Evolutionary conservation across 2,797 vertebrate species (phyloP).

Genomic region (Artibeus lituratus): DNA sequence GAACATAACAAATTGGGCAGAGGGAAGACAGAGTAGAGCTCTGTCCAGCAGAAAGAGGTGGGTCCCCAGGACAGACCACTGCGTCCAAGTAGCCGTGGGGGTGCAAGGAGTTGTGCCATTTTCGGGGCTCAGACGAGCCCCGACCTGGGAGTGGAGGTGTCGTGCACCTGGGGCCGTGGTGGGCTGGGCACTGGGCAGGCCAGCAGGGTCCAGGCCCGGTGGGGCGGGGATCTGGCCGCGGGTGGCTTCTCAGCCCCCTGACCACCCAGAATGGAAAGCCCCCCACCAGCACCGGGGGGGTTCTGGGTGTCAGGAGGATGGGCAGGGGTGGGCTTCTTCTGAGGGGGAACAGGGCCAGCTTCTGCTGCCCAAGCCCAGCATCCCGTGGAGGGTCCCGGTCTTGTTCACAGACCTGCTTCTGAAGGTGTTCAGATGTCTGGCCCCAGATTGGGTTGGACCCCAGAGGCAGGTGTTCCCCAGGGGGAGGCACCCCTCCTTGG

Average conservation of each 20-base stretch:
- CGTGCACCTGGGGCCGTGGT: rapidly evolving
- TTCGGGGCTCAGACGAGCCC: background rate
- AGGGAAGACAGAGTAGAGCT: background rate
- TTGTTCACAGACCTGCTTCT: rapidly evolving
- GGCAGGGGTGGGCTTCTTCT: rapidly evolving
- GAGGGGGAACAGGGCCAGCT: too few relatives aligned
- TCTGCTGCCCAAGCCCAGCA: background rate
- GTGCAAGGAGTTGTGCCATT: background rate
- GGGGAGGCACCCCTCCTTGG: rapidly evolving
- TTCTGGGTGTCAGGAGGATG: background rate
- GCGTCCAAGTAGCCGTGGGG: rapidly evolving
- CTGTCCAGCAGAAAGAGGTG: background rate
- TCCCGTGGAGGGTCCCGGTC: background rate
- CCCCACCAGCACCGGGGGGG: background rate
- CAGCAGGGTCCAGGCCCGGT: background rate
- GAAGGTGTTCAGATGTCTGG: background rate
- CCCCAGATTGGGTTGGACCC: background rate
- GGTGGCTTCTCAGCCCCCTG: background rate
- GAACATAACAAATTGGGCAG: background rate
- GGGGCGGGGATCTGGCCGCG: rapidly evolving
- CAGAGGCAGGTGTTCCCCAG: background rate
- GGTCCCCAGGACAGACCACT: rapidly evolving
- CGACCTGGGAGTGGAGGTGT: background rate
- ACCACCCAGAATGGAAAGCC: rapidly evolving
- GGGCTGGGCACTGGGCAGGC: background rate